These are phyloP conservation scores for Lynx canadensis DNA, from an alignment of 2,113 vertebrate species.

Conservation along the genomic window DNA sequence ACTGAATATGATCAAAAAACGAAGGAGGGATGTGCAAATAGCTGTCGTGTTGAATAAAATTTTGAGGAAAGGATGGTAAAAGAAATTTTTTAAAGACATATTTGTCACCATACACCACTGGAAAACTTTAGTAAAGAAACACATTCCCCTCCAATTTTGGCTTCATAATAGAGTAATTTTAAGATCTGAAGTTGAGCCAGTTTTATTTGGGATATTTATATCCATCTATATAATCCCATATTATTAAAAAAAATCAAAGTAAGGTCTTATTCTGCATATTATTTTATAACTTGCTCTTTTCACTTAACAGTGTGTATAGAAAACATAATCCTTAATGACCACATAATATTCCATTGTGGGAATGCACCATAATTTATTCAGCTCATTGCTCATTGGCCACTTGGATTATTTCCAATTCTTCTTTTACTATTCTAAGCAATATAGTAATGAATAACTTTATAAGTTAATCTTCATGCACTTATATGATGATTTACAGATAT, in stretches of 20 bases:
- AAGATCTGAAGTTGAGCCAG: not conserved
- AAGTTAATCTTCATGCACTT: not conserved
- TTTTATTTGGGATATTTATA: not conserved
- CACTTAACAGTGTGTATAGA: not conserved
- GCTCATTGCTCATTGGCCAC: not conserved
- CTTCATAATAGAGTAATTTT: not conserved
- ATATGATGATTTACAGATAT: not conserved
- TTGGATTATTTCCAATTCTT: not conserved
- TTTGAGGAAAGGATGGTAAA: not conserved
- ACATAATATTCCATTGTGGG: not conserved
- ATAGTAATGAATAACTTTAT: not conserved
- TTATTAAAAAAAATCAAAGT: conserved; percentile 39
- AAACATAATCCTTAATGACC: not conserved
- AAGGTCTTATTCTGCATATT: not conserved
- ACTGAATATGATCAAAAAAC: not conserved
- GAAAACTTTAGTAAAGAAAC: not conserved
- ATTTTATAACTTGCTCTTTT: not conserved
- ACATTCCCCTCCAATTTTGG: not conserved
- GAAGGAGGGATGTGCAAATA: not conserved
- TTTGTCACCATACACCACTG: not conserved
- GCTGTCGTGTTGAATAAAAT: not conserved
- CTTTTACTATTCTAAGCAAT: not conserved
- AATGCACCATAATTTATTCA: not conserved
- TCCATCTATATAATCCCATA: not conserved
- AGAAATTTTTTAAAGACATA: not conserved